Evolutionary conservation across 2,888 invertebrate species (phyloP), one percentile per base, ranked within the genome.

Genomic region (Syritta pipiens): DNA sequence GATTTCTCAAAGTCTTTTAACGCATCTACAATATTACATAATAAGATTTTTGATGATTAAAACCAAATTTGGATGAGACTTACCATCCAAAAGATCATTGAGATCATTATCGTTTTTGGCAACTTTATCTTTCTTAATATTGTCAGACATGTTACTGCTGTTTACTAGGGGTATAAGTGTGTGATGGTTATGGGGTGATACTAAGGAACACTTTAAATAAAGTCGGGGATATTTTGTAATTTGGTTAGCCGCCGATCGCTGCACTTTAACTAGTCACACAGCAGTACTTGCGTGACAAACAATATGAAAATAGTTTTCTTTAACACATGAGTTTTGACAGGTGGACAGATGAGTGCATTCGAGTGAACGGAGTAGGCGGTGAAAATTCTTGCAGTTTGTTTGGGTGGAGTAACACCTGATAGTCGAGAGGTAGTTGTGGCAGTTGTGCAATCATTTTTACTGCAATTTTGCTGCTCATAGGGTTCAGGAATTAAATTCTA

Each of bases 71-170:
- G 22, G 7, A 7, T 9, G 12, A 6, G 1, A 48, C 86, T 92
- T 88, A 95, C 95, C 95, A 87, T 94, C 93, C 82, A 95, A 88
- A 83, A 95, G 90, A 82, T 94, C 93, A 68, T 94, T 92, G 82
- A 95, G 89, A 86, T 95, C 95, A 28, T 93, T 90, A 84, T 94
- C 94, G 42, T 85, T 84, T 69, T 83, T 79, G 5, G 72, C 28
- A 44, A 24, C 35, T 5, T 22, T 35, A 7, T 60, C 53, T 17
- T 74, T 67, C 17, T 79, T 74, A 51, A 68, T 67, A 49, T 67
- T 79, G 0, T 74, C 48, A 24, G 79, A 74, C 79, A 79, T 79
- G 10, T 22, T 60, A 12, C 7, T 9, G 24, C 24, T 24, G 44
- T 17, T 20, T 28, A 6, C 22, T 35, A 22, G 9, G 24, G 5